Percentiles rank a stretch among this genome's conserved stretches.
Evolutionary conservation across 2,888 invertebrate species (phyloP).

Genomic region (Cheiracanthium punctorium): DNA sequence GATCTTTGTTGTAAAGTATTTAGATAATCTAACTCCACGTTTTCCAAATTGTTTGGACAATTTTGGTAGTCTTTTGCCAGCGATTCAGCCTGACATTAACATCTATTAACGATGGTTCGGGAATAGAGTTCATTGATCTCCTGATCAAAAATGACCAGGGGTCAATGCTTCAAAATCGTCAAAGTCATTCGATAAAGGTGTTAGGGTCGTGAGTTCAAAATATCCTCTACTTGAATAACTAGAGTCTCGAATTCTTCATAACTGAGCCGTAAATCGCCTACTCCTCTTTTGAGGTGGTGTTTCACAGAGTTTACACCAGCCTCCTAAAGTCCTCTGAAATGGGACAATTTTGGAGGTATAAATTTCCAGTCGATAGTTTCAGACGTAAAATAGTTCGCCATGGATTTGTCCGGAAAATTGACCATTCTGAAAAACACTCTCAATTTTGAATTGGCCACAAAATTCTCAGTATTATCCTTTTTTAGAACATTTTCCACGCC

Average conservation of each 20-base stretch:
- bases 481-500: neutral
- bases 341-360: neutral
- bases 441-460: too few relatives aligned
- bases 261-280: constrained; percentile 72
- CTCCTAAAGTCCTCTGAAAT: constrained; percentile 15
- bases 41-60: neutral
- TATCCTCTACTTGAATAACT: constrained; percentile 73
- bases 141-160: neutral
- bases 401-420: too few relatives aligned
- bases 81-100: constrained; percentile 70
- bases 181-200: neutral
- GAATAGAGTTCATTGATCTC: neutral
- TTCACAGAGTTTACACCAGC: constrained; percentile 45
- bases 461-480: too few relatives aligned
- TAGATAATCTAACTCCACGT: neutral
- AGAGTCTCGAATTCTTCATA: constrained; percentile 74
- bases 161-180: neutral
- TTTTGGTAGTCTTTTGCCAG: too few relatives aligned
- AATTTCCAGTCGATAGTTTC: constrained; percentile 3
- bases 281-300: constrained; percentile 65
- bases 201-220: constrained; percentile 71
- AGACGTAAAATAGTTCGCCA: too few relatives aligned
- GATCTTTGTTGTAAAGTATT: constrained; percentile 12
- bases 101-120: neutral
- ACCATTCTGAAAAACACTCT: too few relatives aligned